A percentile compares a stretch with the other conserved stretches of the same genome.
phyloP scores from a whole-genome alignment of 2,113 vertebrate genomes.

The Chaetorhynchus papuensis region DNA sequence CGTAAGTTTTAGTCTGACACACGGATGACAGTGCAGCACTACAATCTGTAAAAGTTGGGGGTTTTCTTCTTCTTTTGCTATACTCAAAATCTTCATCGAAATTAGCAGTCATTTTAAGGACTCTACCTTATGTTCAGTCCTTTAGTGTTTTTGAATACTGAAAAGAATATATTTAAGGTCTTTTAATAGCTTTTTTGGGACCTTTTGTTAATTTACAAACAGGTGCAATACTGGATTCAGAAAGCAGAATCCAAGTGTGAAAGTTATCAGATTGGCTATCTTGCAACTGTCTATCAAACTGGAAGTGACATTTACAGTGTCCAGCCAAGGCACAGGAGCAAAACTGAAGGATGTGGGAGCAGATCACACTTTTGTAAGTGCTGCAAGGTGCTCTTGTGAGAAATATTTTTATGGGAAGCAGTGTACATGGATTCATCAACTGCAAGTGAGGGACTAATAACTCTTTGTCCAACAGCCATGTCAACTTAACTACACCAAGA shows the following conservation, averaged over 20 bases:
- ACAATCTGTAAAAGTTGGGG: neutral
- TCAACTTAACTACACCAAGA: neutral
- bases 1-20: neutral
- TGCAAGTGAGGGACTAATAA: fast-evolving
- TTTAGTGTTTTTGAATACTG: neutral
- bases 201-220: neutral
- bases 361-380: neutral
- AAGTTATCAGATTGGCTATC: neutral
- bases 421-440: neutral
- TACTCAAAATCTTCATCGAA: neutral
- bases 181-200: neutral
- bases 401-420: neutral
- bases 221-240: neutral
- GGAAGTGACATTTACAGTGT: neutral
- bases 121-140: neutral
- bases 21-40: neutral
- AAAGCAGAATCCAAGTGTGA: neutral
- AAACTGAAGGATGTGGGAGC: neutral
- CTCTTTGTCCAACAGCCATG: neutral
- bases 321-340: neutral
- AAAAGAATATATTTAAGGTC: neutral
- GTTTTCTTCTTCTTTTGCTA: neutral
- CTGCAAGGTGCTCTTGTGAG: neutral
- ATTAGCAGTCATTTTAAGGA: neutral
- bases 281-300: neutral